Evolutionary conservation across 2,888 invertebrate species (phyloP), one percentile per base, ranked within the genome.

Genomic region (Eudemis profundana): DNA sequence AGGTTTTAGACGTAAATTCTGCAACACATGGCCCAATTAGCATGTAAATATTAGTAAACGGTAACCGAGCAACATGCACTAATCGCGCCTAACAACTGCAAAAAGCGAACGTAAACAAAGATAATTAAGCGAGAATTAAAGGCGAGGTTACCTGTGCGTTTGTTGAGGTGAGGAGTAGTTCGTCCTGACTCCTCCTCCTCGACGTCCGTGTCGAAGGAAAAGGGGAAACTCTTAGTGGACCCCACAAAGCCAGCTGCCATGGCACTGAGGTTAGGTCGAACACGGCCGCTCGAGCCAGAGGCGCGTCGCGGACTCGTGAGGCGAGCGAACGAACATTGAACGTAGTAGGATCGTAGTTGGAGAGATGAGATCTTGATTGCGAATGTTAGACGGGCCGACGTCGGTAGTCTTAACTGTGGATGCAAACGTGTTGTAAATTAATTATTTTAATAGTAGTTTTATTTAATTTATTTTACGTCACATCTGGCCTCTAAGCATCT

Each of bases 201-300:
- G 0, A 92, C 81, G 64, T 92, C 90, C 14, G 86, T 78, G 71
- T 93, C 93, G 77, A 93, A 93, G 57, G 93, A 91, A 72, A 92
- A 93, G 1, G 92, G 92, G 72, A 92, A 93, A 72, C 70, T 90
- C 75, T 89, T 92, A 42, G 92, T 92, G 62, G 92, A 91, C 40
- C 92, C 92, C 50, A 92, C 93, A 74, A 86, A 91, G 66, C 87
- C 85, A 72, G 84, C 79, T 66, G 91, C 86, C 92, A 92, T 92
- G 72, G 72, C 5, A 8, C 29, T 10, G 17, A 29, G 12, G 21
- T 19, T 46, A n/a, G 44, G 7, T 10, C 36, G 57, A 3, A 57
- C 64, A 33, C 63, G 46, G 49, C 65, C 65, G 60, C 29, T 60
- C 59, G 10, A 27, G 51, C 12, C 65, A 38, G 29, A 60, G 40